phyloP scores from a whole-genome alignment of 2,113 vertebrate species.

The Chaetorhynchus papuensis region DNA sequence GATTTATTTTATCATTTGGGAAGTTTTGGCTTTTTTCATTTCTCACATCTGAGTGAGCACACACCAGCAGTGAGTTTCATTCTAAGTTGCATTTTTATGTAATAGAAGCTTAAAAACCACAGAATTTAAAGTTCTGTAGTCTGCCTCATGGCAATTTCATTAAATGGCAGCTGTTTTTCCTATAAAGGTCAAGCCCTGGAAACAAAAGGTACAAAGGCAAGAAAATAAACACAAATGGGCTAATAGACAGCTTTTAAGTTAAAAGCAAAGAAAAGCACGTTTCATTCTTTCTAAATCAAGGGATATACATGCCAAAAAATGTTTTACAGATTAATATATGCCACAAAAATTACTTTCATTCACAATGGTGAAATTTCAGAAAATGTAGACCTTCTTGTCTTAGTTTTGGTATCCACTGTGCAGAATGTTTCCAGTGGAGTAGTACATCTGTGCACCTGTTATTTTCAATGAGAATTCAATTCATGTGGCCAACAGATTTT shows the following conservation, averaged over 20 bases:
- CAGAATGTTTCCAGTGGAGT: not conserved
- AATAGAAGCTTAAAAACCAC: not conserved
- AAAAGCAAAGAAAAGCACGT: not conserved
- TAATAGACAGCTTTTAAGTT: not conserved
- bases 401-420: not conserved
- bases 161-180: not conserved
- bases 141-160: not conserved
- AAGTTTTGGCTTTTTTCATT: not conserved
- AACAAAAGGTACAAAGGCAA: not conserved
- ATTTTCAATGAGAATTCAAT: not conserved
- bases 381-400: not conserved
- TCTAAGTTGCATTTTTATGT: not conserved
- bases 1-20: not conserved
- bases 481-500: not conserved
- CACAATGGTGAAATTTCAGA: not conserved
- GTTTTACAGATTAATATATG: accelerated
- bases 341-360: not conserved
- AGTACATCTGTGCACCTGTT: not conserved
- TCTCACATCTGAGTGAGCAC: not conserved
- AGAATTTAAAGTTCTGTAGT: not conserved
- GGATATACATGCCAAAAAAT: not conserved
- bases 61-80: not conserved
- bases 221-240: not conserved
- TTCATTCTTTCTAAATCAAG: not conserved
- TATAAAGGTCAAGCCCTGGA: not conserved